Conservation (phyloP, 2,113 vertebrate genomes). For the Nannospalax galili region DNA sequence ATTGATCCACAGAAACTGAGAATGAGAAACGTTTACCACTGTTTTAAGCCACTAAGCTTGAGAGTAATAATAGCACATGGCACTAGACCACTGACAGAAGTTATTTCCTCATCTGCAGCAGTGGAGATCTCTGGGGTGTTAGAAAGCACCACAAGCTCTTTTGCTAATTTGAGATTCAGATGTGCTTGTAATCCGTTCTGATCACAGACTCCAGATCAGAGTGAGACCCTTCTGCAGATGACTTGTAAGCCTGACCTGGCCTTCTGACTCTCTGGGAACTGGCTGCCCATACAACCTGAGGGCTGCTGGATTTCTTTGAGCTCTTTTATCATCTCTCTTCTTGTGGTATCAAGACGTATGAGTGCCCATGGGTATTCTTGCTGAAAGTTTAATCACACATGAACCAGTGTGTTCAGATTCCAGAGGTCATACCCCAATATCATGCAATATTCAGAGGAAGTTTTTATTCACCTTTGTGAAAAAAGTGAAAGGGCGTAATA, state of each 20-base stretch:
- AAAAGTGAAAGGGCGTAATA: slow-evolving; percentile 17
- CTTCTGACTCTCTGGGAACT: not conserved
- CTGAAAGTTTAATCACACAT: slow-evolving; percentile 52
- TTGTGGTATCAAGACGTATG: slow-evolving; percentile 25
- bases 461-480: slow-evolving; percentile 61
- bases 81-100: not conserved
- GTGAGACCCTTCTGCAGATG: not conserved
- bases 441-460: slow-evolving; percentile 43
- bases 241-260: not conserved
- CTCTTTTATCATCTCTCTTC: slow-evolving; percentile 33
- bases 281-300: not conserved
- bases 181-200: not conserved
- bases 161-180: not conserved
- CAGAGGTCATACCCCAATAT: slow-evolving; percentile 39
- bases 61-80: not conserved
- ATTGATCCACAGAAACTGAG: not conserved
- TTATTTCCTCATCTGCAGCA: not conserved
- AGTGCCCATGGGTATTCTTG: not conserved
- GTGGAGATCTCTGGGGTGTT: not conserved
- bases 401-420: slow-evolving; percentile 42
- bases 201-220: not conserved
- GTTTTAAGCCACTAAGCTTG: not conserved
- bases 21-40: not conserved
- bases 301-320: slow-evolving; percentile 35
- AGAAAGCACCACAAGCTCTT: not conserved